Evolutionary conservation across 2,888 invertebrate genomes (phyloP).

Genomic region (Sphaerophoria rueppellii): DNA sequence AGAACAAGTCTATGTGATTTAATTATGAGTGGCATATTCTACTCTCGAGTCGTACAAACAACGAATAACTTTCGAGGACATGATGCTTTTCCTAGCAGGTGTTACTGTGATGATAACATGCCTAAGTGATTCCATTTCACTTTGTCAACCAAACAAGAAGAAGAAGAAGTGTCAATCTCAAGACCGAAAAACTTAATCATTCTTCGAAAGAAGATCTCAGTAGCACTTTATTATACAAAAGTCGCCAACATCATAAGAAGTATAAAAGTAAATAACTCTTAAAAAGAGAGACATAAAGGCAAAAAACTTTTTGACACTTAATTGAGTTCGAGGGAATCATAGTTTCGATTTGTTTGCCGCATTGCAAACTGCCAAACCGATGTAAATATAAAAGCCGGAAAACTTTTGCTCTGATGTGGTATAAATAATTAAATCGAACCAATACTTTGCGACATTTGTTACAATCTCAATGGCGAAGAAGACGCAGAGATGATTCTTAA

Average conservation of each 20-base stretch:
- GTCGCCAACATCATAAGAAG: too few species aligned
- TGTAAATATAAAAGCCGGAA: conserved; percentile 66
- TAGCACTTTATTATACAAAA: too few species aligned
- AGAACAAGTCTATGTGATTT: conserved; percentile 77
- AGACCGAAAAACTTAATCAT: conserved; percentile 70
- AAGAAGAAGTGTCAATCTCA: conserved; percentile 72
- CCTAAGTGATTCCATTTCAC: conserved; percentile 72
- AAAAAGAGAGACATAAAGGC: conserved; percentile 22
- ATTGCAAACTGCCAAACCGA: conserved; percentile 65
- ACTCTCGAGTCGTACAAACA: conserved; percentile 60
- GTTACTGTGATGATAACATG: conserved; percentile 71
- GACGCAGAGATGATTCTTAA: conserved; percentile 22
- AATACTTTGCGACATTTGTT: background rate
- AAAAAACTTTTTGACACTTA: conserved; percentile 70
- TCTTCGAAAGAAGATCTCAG: conserved; percentile 43
- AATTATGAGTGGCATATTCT: conserved; percentile 82
- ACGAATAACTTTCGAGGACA: conserved; percentile 54
- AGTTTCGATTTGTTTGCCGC: conserved; percentile 66
- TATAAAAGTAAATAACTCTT: conserved; percentile 50
- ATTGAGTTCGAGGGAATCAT: conserved; percentile 67
- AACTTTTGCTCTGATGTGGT: conserved; percentile 71
- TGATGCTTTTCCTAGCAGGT: conserved; percentile 53
- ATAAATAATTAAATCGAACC: conserved; percentile 67
- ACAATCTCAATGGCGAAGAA: background rate
- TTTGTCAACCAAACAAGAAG: conserved; percentile 65